These are phyloP conservation scores for Crotalus tigris DNA, from an alignment of 2,113 vertebrate species.

Conservation along the genomic window DNA sequence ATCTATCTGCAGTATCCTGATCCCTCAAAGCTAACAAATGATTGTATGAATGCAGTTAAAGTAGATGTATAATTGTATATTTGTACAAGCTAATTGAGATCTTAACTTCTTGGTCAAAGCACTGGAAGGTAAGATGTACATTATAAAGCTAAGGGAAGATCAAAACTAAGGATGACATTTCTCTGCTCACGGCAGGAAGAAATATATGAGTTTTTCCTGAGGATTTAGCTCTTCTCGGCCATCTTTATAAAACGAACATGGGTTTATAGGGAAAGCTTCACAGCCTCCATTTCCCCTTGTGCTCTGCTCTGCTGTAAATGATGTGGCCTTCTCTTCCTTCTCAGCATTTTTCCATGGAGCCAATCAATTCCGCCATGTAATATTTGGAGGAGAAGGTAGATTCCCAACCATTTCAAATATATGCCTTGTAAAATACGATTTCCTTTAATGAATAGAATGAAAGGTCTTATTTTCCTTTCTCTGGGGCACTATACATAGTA, in stretches of 20 bases:
- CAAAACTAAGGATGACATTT: not conserved
- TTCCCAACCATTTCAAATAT: not conserved
- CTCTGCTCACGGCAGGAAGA: not conserved
- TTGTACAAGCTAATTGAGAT: not conserved
- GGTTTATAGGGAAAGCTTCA: not conserved
- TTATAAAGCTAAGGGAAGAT: not conserved
- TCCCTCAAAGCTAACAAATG: conserved; percentile 44
- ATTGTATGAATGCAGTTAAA: not conserved
- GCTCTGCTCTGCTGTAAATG: not conserved
- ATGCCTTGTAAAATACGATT: not conserved
- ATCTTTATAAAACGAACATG: not conserved
- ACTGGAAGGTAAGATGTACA: not conserved
- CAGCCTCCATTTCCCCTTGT: not conserved
- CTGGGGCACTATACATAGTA: not conserved
- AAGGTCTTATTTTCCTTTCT: not conserved
- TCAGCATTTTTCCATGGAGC: not conserved
- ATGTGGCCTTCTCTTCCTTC: not conserved
- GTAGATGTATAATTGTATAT: not conserved
- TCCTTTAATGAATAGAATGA: not conserved
- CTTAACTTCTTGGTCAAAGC: not conserved
- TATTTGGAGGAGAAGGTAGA: not conserved
- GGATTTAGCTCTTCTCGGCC: not conserved
- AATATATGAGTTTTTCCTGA: not conserved
- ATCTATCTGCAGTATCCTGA: conserved; percentile 46
- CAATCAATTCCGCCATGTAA: not conserved